Evolutionary conservation across 2,888 invertebrate genomes (phyloP), one percentile per base, ranked within the genome.

Genomic region (Myopa testacea): DNA sequence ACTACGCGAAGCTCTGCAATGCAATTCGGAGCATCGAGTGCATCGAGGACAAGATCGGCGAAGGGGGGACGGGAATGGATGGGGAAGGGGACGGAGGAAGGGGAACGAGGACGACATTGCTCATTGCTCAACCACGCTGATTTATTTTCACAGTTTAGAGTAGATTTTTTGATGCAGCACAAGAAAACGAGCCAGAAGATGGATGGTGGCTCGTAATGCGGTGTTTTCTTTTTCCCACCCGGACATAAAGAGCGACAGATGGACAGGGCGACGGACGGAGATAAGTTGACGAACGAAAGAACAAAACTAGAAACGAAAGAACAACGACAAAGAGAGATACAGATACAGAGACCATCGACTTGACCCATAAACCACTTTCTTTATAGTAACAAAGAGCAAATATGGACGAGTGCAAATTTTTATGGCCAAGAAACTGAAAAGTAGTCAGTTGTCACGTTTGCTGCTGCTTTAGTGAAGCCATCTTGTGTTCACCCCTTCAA

Each of bases 71-170:
- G 73, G 5, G 34, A 37, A 67, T 79, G 79, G 80, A 79, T 80
- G 79, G 80, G 75, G 79, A 79, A 78, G 80, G 79, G 78, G 69
- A 75, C 78, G 74, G 72, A 75, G 77, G 79, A 60, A 75, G 78
- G 79, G 60, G 40, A 65, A 63, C 4, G 77, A 77, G 75, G 60
- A 78, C 55, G 63, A 74, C 80, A 80, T 45, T 45, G 78, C 78
- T 82, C 78, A 81, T 82, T 81, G 82, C 82, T 84, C 80, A 84
- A 84, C 83, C 84, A 83, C 85, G 83, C 87, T 88, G 88, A 88
- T 88, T 88, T 88, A 88, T 88, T 87, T 87, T 84, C 84, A 85
- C 87, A 87, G 86, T 86, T 87, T 88, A 88, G 87, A 85, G 88
- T 87, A 87, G 83, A 85, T 85, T 85, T 86, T 86, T 86, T 87